Conservation (phyloP, 2,888 invertebrate genomes). For the Linnaemya tessellans region DNA sequence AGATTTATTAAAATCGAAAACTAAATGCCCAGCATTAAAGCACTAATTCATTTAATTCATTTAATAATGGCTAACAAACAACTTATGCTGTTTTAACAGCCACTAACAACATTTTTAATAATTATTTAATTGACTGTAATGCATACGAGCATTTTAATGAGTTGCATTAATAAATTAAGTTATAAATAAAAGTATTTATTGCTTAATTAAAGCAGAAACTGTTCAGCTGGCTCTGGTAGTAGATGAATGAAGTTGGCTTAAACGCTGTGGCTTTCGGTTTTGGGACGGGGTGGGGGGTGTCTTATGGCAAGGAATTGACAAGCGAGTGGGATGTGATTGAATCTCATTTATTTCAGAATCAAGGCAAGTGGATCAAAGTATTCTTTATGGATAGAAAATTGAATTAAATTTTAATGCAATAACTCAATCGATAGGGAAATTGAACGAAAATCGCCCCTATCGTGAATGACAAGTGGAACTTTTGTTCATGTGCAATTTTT, state of each 20-base stretch:
- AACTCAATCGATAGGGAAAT: no score
- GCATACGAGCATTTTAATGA: not conserved
- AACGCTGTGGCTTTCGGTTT: not conserved
- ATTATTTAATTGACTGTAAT: conserved; percentile 31
- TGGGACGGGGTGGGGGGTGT: no score
- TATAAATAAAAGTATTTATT: conserved; percentile 8
- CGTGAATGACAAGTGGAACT: no score
- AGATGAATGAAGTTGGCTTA: not conserved
- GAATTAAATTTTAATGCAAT: no score
- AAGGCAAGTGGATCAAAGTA: no score
- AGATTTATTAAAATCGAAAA: conserved; percentile 37
- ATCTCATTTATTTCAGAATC: not conserved
- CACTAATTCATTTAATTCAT: no score
- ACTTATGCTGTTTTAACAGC: conserved; percentile 8
- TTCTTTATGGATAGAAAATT: no score
- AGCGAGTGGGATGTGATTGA: not conserved
- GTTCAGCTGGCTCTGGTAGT: not conserved
- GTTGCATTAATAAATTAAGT: conserved; percentile 8
- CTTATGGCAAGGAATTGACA: not conserved
- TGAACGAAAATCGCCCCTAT: no score
- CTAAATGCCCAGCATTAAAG: conserved; percentile 21
- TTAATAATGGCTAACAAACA: conserved; percentile 7
- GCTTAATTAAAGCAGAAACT: not conserved
- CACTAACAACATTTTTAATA: conserved; percentile 36
- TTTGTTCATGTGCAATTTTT: no score